phyloP scores from a whole-genome alignment of 2,113 vertebrate species.

The Ailurus styani region DNA sequence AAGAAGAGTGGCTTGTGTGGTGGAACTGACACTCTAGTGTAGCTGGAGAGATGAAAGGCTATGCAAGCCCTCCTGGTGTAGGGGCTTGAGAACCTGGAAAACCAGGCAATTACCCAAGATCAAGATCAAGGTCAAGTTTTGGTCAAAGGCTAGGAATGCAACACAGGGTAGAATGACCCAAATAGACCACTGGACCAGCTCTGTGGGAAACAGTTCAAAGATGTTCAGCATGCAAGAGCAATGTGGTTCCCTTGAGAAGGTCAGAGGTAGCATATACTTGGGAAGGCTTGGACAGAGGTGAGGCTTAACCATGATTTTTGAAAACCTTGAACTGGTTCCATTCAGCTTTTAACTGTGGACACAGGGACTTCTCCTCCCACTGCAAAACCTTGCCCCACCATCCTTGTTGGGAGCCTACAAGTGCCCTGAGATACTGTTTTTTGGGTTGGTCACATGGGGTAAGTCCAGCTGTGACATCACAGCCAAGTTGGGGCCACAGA shows the following conservation, averaged over 20 bases:
- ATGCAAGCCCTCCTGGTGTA: not conserved
- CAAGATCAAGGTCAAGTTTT: not conserved
- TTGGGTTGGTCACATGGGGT: not conserved
- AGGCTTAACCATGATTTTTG: not conserved
- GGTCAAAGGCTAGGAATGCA: not conserved
- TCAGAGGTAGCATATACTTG: not conserved
- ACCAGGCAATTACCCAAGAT: not conserved
- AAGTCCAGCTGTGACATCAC: not conserved
- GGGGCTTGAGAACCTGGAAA: not conserved
- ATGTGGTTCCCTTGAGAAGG: not conserved
- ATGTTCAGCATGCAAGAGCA: not conserved
- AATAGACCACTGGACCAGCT: not conserved
- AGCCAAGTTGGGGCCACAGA: not conserved
- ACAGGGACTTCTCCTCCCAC: not conserved
- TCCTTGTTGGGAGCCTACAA: not conserved
- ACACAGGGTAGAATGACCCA: not conserved
- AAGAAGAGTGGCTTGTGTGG: not conserved
- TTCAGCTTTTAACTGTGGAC: not conserved
- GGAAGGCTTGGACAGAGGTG: not conserved
- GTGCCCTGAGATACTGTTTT: not conserved
- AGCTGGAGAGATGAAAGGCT: not conserved
- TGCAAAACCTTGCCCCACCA: not conserved
- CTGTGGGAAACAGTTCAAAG: not conserved
- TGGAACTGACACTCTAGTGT: not conserved
- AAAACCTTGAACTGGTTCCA: not conserved